phyloP scores from a whole-genome alignment of 2,888 invertebrate species.

The Bombylius major region DNA sequence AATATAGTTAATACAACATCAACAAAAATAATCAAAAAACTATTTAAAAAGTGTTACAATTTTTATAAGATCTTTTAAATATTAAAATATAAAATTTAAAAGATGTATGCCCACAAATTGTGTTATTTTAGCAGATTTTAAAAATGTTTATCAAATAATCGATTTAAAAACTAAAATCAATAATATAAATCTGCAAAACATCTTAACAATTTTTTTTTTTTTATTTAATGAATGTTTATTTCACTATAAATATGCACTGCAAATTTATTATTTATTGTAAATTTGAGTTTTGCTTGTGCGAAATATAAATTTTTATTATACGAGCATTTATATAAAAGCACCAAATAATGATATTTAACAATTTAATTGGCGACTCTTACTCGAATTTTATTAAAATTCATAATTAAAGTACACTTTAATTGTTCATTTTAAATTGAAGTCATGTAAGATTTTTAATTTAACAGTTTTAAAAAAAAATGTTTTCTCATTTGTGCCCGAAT shows the following conservation, averaged over 20 bases:
- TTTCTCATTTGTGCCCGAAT: slow-evolving; percentile 2
- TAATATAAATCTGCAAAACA: too few species aligned
- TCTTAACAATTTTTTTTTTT: too few species aligned
- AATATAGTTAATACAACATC: too few species aligned
- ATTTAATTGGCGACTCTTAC: slow-evolving; percentile 9
- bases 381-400: neutral
- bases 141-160: neutral
- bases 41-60: neutral
- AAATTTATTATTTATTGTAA: slow-evolving; percentile 3
- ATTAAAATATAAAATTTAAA: neutral
- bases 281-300: slow-evolving; percentile 13
- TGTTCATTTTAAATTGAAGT: neutral
- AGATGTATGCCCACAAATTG: neutral
- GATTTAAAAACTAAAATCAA: too few species aligned
- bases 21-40: neutral
- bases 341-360: neutral
- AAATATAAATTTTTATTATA: slow-evolving; percentile 8
- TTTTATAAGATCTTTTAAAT: neutral
- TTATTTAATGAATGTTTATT: neutral
- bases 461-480: neutral
- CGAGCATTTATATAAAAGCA: slow-evolving; percentile 7
- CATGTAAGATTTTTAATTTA: too few species aligned
- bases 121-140: neutral
- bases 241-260: slow-evolving; percentile 7
- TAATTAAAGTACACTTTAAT: neutral